Evolutionary conservation across 2,797 vertebrate species (phyloP).

Genomic region (Valencia hispanica): DNA sequence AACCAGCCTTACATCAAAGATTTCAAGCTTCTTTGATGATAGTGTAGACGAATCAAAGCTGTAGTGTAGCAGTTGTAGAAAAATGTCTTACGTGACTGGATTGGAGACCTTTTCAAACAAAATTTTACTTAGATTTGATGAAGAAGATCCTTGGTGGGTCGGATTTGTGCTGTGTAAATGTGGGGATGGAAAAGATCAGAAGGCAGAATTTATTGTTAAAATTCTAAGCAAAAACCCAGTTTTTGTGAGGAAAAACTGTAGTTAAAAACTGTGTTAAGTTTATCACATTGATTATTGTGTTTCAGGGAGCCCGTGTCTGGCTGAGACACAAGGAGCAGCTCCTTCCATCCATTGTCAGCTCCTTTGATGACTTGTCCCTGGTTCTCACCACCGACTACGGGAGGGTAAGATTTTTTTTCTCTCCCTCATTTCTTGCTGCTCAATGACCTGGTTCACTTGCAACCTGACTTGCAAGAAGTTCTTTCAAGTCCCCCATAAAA

Average conservation of each 20-base stretch:
- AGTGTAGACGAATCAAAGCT: slow-evolving; percentile 30
- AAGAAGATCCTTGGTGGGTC: neutral
- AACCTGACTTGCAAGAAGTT: neutral
- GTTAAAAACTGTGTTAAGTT: slow-evolving; percentile 38
- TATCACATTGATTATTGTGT: slow-evolving; percentile 56
- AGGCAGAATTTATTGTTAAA: neutral
- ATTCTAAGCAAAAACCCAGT: neutral
- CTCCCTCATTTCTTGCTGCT: neutral
- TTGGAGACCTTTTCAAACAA: slow-evolving; percentile 30
- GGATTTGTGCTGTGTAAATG: neutral
- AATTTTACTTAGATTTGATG: slow-evolving; percentile 1
- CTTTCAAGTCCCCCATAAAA: neutral
- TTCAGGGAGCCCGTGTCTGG: slow-evolving; percentile 88
- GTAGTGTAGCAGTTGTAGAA: neutral
- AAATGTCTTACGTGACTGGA: slow-evolving; percentile 38
- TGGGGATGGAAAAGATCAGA: neutral
- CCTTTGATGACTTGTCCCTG: slow-evolving; percentile 76
- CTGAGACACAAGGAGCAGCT: slow-evolving; percentile 86
- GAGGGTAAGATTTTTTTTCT: slow-evolving; percentile 75
- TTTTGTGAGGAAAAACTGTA: slow-evolving; percentile 7
- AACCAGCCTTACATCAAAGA: neutral
- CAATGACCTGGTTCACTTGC: neutral
- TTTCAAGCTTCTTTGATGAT: slow-evolving; percentile 19
- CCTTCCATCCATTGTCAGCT: slow-evolving; percentile 85
- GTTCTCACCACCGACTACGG: slow-evolving; percentile 87